These are phyloP conservation scores for Trematomus bernacchii DNA, from an alignment of 2,797 vertebrate species.

Conservation along the genomic window DNA sequence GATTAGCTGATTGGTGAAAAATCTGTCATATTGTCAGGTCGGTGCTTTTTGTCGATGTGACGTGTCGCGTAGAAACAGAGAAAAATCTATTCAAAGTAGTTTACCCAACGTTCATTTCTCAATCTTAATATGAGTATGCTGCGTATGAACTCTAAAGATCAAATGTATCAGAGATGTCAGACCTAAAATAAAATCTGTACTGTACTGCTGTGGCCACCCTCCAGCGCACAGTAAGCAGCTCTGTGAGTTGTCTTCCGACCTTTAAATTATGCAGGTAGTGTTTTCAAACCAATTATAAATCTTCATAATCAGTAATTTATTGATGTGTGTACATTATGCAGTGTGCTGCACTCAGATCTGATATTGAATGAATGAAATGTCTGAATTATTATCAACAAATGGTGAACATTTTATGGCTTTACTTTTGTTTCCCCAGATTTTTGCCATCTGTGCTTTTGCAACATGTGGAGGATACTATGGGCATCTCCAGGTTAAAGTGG, in stretches of 20 bases:
- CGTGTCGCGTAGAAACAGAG: conserved; percentile 14
- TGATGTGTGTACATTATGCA: conserved; percentile 53
- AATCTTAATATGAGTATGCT: background rate
- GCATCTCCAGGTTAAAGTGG: conserved; percentile 95
- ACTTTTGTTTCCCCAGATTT: conserved; percentile 88
- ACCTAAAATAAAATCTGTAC: conserved; percentile 38
- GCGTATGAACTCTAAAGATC: background rate
- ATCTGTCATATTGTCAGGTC: background rate
- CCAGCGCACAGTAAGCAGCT: conserved; percentile 70
- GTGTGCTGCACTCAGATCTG: background rate
- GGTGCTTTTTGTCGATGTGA: background rate
- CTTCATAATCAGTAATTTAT: conserved; percentile 62
- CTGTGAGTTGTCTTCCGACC: conserved; percentile 71
- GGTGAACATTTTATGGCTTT: background rate
- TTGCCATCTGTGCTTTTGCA: conserved; percentile 99
- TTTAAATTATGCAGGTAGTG: conserved; percentile 83
- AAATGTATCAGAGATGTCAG: background rate
- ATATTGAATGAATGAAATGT: background rate
- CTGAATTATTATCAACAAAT: background rate
- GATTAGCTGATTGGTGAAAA: background rate
- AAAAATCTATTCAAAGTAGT: background rate
- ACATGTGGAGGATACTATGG: conserved; percentile 99
- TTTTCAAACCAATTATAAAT: conserved; percentile 66
- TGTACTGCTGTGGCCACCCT: conserved; percentile 69
- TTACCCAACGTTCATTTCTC: background rate